Evolutionary conservation across 23 tunicate genomes (phyloP), one percentile per base, ranked within the genome.

Genomic region (Corella eumyota): DNA sequence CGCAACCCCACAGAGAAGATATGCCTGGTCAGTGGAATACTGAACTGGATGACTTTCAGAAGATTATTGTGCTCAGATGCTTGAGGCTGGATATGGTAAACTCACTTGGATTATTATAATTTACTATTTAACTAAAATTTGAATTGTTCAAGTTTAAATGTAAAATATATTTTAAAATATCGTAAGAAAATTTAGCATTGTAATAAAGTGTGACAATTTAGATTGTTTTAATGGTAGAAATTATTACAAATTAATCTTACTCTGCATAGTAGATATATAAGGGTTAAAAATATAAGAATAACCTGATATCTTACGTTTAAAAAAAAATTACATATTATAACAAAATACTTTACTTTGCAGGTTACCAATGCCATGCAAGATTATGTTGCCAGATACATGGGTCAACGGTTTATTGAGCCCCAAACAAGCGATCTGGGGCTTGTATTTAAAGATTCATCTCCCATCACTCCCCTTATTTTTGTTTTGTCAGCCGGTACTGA

Each of bases 321-420:
- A n/a, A n/a, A n/a, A n/a, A n/a, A n/a, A n/a, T n/a, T n/a, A n/a
- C n/a, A n/a, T n/a, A n/a, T n/a, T n/a, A n/a, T n/a, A n/a, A n/a
- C n/a, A n/a, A n/a, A n/a, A n/a, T n/a, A n/a, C n/a, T 23, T 6
- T 20, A 29, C 9, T 25, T 24, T 26, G 34, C 66, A 88, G 93
- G 81, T 93, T 7, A 93, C 99, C 20, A 93, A 74, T 54, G 99
- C 95, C 22, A 79, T 93, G 88, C 99, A 93, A 55, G 99, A 93
- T 62, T 93, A 93, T 66, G 99, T 93, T 11, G 79, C 94, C 34
- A 48, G 63, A 36, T 66, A 84, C 70, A 72, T 93, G 73, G 99
- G 95, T 1, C 94, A 93, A 56, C 90, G 84, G n/a, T 93, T 93
- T 71, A 93, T 93, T 62, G 99, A 93, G 40, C 99, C 99, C 3